Conservation (phyloP, 2,888 invertebrate species). For the Eupithecia centaureata region DNA sequence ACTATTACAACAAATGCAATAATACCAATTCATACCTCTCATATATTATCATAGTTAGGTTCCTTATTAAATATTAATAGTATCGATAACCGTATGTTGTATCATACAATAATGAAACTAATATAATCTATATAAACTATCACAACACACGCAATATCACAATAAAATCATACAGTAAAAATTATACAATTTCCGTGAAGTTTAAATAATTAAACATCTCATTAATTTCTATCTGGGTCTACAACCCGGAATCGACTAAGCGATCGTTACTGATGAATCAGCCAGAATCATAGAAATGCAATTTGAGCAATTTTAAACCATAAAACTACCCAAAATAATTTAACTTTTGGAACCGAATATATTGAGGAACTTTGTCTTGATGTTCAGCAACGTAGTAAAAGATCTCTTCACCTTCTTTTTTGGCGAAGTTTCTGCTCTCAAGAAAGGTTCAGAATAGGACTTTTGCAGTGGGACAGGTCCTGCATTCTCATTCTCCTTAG, state of each 20-base stretch:
- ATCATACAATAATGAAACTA: slow-evolving; percentile 31
- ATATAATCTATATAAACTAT: slow-evolving; percentile 51
- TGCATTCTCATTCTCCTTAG: slow-evolving; percentile 47
- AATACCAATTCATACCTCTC: neutral
- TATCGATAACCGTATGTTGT: slow-evolving; percentile 21
- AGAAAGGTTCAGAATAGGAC: slow-evolving; percentile 73
- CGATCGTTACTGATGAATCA: slow-evolving; percentile 47
- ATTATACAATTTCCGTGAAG: slow-evolving; percentile 40
- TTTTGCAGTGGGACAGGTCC: slow-evolving; percentile 60
- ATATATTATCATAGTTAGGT: neutral
- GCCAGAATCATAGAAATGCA: slow-evolving; percentile 73
- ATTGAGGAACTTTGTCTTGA: slow-evolving; percentile 78
- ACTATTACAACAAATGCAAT: slow-evolving; percentile 14
- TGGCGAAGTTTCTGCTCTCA: slow-evolving; percentile 64
- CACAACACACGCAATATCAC: slow-evolving; percentile 76
- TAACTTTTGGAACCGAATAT: slow-evolving; percentile 77
- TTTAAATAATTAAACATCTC: slow-evolving; percentile 38
- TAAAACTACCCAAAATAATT: slow-evolving; percentile 43
- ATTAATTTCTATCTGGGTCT: slow-evolving; percentile 16
- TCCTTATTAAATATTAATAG: neutral
- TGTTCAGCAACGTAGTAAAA: slow-evolving; percentile 75
- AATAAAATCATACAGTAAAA: slow-evolving; percentile 46
- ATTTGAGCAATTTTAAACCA: slow-evolving; percentile 74
- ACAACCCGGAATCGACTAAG: slow-evolving; percentile 50
- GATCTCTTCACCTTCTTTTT: slow-evolving; percentile 80